phyloP scores from a whole-genome alignment of 2,113 vertebrate species.

The Pangasianodon hypophthalmus region DNA sequence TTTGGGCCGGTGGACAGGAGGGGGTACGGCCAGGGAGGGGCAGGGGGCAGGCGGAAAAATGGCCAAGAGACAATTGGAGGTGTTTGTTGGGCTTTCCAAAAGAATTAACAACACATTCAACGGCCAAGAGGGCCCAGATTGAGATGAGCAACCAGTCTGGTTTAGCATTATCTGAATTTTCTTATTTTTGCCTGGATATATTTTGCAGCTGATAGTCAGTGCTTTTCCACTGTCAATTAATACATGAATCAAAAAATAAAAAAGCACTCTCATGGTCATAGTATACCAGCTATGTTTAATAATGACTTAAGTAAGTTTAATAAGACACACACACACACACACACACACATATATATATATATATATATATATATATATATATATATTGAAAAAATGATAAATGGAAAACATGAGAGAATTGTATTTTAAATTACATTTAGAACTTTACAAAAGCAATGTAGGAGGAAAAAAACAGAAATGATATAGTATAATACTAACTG shows the following conservation, averaged over 20 bases:
- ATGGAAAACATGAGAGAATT: background rate
- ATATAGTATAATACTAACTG: background rate
- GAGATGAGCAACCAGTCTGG: background rate
- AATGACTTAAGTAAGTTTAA: background rate
- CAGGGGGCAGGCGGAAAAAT: constrained; percentile 32
- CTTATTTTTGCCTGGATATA: background rate
- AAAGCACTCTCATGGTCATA: background rate
- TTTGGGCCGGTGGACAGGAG: constrained; percentile 53
- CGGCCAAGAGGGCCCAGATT: constrained; percentile 22
- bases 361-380: background rate
- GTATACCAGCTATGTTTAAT: background rate
- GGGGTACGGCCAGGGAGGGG: constrained; percentile 22
- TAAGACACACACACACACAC: background rate
- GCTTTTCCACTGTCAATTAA: background rate
- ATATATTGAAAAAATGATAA: background rate
- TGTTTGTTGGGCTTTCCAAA: constrained; percentile 44
- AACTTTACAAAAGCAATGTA: no score
- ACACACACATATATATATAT: no score
- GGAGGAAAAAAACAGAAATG: background rate
- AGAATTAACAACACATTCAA: constrained; percentile 47
- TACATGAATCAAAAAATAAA: background rate
- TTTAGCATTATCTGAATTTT: background rate
- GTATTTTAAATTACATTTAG: no score
- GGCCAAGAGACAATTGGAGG: constrained; percentile 46
- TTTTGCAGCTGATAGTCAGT: background rate